Conservation (phyloP, 1,140 invertebrate genomes). For the Schlechtendalia chinensis region DNA sequence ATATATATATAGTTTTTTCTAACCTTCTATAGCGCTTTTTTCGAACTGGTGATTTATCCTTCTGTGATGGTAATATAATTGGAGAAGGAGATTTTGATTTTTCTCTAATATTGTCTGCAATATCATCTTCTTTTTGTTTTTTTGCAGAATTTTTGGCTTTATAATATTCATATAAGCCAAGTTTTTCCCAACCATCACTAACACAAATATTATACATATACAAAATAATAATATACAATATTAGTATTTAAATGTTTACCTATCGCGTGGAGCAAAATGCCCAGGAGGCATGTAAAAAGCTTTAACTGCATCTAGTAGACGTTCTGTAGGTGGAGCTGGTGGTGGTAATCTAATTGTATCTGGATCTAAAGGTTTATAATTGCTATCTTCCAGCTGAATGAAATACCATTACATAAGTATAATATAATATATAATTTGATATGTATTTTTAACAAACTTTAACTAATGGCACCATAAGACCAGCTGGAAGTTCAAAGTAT, state of each 20-base stretch:
- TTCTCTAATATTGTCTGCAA: constrained; percentile 67
- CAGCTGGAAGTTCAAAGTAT: constrained; percentile 94
- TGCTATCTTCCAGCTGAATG: constrained; percentile 78
- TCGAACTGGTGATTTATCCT: constrained; percentile 68
- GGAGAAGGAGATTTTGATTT: constrained; percentile 74
- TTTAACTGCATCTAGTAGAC: constrained; percentile 87
- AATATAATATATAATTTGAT: constrained; percentile 26
- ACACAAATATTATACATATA: constrained; percentile 38
- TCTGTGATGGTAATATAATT: constrained; percentile 64
- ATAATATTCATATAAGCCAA: constrained; percentile 96
- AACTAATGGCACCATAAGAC: constrained; percentile 90
- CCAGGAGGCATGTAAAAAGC: constrained; percentile 91
- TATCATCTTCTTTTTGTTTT: constrained; percentile 85
- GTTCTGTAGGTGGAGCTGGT: constrained; percentile 88
- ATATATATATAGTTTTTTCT: too few relatives aligned
- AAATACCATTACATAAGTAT: constrained; percentile 23
- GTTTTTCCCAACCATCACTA: constrained; percentile 96
- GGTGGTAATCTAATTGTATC: constrained; percentile 86
- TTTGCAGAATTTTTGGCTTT: constrained; percentile 89
- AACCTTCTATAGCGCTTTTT: constrained; percentile 70
- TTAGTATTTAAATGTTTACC: constrained; percentile 62
- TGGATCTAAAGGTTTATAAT: constrained; percentile 87
- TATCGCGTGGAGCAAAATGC: constrained; percentile 90
- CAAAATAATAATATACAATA: constrained; percentile 2
- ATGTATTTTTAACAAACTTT: constrained; percentile 62